phyloP scores from a whole-genome alignment of 1,140 invertebrate genomes.

The Halotydeus destructor region DNA sequence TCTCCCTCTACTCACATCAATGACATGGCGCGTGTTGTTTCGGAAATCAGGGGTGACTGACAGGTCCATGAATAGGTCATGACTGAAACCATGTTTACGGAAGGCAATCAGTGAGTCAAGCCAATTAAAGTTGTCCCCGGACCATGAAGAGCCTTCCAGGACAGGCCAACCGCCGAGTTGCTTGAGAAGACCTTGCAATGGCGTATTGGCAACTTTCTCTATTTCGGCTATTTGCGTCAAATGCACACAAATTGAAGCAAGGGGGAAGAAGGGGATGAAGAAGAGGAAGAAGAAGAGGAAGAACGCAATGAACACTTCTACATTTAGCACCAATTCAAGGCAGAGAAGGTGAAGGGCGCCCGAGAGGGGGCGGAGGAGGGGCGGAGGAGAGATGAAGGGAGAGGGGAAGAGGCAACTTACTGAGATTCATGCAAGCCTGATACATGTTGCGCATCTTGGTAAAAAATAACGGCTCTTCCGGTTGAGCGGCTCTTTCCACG shows the following conservation, averaged over 20 bases:
- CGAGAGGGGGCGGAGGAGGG: too few relatives aligned
- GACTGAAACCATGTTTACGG: conserved; percentile 51
- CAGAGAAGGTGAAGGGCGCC: neutral
- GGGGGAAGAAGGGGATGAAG: neutral
- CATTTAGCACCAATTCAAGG: too few relatives aligned
- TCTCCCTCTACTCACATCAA: conserved; percentile 35
- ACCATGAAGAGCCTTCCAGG: conserved; percentile 43
- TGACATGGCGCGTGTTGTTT: conserved; percentile 52
- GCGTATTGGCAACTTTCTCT: conserved; percentile 23
- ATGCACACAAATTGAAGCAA: neutral
- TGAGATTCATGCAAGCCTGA: conserved; percentile 61
- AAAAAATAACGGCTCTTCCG: conserved; percentile 46
- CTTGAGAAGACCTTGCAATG: conserved; percentile 43
- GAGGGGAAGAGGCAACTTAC: conserved; percentile 36
- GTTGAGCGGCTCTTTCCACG: conserved; percentile 17
- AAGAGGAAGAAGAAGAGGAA: neutral
- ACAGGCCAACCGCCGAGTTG: conserved; percentile 77
- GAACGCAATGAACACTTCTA: neutral
- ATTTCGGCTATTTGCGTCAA: conserved; percentile 17
- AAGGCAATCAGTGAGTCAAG: conserved; percentile 58
- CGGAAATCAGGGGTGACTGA: conserved; percentile 70
- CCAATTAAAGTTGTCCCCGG: conserved; percentile 48
- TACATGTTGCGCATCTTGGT: conserved; percentile 51
- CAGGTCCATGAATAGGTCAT: conserved; percentile 80
- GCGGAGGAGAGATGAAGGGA: too few relatives aligned